These are phyloP conservation scores for Neoascia interrupta DNA, from an alignment of 2,888 invertebrate species.

Conservation along the genomic window DNA sequence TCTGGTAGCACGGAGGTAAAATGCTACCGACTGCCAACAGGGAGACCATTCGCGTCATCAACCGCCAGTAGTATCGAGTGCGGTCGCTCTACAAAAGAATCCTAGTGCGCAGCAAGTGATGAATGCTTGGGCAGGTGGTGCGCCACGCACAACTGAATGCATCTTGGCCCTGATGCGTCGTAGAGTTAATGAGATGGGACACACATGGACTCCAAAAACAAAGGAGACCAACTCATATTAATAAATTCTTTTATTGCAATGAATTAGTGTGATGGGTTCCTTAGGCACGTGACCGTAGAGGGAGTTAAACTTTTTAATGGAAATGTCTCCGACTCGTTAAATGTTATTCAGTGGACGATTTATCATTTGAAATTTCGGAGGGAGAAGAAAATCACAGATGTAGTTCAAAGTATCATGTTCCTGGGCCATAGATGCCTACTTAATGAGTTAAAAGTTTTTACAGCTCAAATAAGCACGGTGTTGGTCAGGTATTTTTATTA, in stretches of 20 bases:
- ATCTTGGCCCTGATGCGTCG: slow-evolving; percentile 15
- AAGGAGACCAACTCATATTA: slow-evolving; percentile 46
- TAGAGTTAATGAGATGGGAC: slow-evolving; percentile 41
- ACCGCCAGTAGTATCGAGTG: slow-evolving; percentile 19
- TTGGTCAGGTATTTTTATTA: no score
- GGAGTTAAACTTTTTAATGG: slow-evolving; percentile 36
- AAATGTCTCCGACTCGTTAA: no score
- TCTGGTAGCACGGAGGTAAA: slow-evolving; percentile 60
- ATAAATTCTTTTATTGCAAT: slow-evolving; percentile 59
- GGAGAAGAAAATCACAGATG: no score
- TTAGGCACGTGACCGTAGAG: slow-evolving; percentile 53
- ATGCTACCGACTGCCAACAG: slow-evolving; percentile 55
- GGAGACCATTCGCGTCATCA: not conserved
- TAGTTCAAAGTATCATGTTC: no score
- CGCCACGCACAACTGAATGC: slow-evolving; percentile 19
- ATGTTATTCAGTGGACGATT: no score
- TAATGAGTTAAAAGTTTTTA: no score
- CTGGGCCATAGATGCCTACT: no score
- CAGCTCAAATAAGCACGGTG: no score
- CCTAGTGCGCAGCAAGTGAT: slow-evolving; percentile 17
- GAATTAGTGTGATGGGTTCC: slow-evolving; percentile 41
- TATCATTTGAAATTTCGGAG: no score
- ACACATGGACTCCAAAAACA: slow-evolving; percentile 48
- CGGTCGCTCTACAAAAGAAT: not conserved
- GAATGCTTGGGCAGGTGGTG: slow-evolving; percentile 60